Conservation (phyloP, 2,888 invertebrate genomes). For the Brassicogethes aeneus region DNA sequence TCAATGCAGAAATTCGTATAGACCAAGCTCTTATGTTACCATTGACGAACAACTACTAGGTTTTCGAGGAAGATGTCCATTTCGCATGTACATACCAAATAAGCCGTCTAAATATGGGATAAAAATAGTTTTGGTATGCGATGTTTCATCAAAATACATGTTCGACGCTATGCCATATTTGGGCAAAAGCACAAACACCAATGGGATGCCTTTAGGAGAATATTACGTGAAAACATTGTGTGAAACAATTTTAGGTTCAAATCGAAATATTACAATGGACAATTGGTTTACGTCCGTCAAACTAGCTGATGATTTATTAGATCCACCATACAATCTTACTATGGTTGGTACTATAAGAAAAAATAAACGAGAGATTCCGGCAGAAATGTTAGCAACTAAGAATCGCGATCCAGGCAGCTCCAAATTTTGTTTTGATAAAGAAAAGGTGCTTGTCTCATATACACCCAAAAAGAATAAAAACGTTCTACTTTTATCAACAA, state of each 20-base stretch:
- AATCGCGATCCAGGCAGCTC: too few relatives aligned
- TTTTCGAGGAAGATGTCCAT: too few relatives aligned
- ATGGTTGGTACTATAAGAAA: slow-evolving; percentile 27
- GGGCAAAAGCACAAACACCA: slow-evolving; percentile 24
- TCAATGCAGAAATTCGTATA: too few relatives aligned
- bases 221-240: slow-evolving; percentile 22
- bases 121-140: slow-evolving; percentile 28
- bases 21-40: too few relatives aligned
- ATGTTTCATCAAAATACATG: slow-evolving; percentile 25
- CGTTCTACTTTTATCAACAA: too few relatives aligned
- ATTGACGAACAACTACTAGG: too few relatives aligned
- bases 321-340: slow-evolving; percentile 28
- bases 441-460: too few relatives aligned
- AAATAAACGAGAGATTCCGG: slow-evolving; percentile 30
- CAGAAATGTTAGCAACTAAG: slow-evolving; percentile 23
- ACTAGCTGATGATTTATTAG: slow-evolving; percentile 23
- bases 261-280: slow-evolving; percentile 24
- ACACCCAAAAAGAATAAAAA: too few relatives aligned
- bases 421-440: too few relatives aligned
- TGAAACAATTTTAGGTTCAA: slow-evolving; percentile 20
- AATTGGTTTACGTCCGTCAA: slow-evolving; percentile 32
- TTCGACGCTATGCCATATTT: slow-evolving; percentile 25
- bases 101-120: too few relatives aligned
- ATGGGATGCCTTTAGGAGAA: slow-evolving; percentile 21
- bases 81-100: too few relatives aligned